Conservation (phyloP, 2,888 invertebrate genomes). For the Norana najaformis region DNA sequence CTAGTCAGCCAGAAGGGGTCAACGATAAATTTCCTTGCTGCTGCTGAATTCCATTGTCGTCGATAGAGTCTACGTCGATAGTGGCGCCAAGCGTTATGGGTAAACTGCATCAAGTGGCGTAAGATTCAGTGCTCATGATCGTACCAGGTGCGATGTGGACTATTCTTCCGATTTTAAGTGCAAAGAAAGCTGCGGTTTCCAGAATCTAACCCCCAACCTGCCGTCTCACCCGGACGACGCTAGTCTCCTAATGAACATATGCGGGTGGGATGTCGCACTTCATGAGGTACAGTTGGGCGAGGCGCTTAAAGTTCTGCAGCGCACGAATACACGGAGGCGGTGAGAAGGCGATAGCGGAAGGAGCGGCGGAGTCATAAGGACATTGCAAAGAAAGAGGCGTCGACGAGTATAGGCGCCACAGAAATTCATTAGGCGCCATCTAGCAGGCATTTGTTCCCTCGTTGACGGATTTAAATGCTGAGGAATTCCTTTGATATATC, state of each 20-base stretch:
- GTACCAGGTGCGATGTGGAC: not conserved
- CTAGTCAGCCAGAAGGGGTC: not conserved
- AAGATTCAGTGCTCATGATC: not conserved
- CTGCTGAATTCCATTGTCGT: not conserved
- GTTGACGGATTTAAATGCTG: not conserved
- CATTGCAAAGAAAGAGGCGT: not conserved
- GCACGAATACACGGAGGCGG: not conserved
- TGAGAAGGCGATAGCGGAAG: not conserved
- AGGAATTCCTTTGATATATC: not conserved
- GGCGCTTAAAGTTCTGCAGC: not conserved
- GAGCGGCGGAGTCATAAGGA: not conserved
- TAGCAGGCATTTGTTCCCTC: not conserved
- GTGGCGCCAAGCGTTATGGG: not conserved
- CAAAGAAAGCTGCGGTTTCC: not conserved
- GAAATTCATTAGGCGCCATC: not conserved
- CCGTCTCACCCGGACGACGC: not conserved
- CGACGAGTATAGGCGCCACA: not conserved
- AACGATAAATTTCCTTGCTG: no score
- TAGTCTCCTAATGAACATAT: not conserved
- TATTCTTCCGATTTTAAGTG: not conserved
- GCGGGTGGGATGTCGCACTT: not conserved
- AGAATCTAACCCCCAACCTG: not conserved
- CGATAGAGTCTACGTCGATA: not conserved
- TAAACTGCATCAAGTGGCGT: not conserved
- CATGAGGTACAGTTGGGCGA: not conserved